Percentiles rank a stretch among this genome's conserved stretches.
Conservation (phyloP, 1,140 invertebrate species). For the Plodia interpunctella region DNA sequence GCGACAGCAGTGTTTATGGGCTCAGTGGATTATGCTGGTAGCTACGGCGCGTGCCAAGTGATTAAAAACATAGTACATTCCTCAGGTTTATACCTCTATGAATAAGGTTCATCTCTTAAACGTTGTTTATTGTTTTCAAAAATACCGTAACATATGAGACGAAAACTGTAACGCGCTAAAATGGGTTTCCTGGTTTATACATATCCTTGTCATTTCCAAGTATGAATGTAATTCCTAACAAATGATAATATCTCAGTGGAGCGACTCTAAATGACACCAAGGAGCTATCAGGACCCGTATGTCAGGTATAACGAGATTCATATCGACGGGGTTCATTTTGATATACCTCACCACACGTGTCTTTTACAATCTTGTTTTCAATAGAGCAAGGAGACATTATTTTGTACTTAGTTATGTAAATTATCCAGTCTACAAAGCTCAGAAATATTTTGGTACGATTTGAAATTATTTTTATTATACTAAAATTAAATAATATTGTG, state of each 20-base stretch:
- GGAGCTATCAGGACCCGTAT: constrained; percentile 25
- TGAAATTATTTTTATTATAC: too few species aligned
- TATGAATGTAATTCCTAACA: constrained; percentile 23
- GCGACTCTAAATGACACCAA: constrained; percentile 7
- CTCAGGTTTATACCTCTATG: not conserved
- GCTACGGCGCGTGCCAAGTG: constrained; percentile 3
- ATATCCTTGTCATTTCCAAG: constrained; percentile 28
- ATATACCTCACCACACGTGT: not conserved
- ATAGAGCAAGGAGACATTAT: not conserved
- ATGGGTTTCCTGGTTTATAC: constrained; percentile 9
- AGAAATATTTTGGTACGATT: too few species aligned
- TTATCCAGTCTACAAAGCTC: too few species aligned
- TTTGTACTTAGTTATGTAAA: too few species aligned
- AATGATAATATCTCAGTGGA: constrained; percentile 23
- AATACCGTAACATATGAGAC: not conserved
- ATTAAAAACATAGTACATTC: not conserved
- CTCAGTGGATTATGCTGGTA: constrained; percentile 4
- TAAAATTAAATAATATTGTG: too few species aligned
- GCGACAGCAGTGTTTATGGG: constrained; percentile 10
- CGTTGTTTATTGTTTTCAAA: not conserved
- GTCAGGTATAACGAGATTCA: constrained; percentile 27
- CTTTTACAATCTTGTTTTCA: not conserved
- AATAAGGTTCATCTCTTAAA: not conserved
- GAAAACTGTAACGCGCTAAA: not conserved
- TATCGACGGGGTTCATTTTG: not conserved